Evolutionary conservation across 2,888 invertebrate species (phyloP).

Genomic region (Drosophila neonasuta): DNA sequence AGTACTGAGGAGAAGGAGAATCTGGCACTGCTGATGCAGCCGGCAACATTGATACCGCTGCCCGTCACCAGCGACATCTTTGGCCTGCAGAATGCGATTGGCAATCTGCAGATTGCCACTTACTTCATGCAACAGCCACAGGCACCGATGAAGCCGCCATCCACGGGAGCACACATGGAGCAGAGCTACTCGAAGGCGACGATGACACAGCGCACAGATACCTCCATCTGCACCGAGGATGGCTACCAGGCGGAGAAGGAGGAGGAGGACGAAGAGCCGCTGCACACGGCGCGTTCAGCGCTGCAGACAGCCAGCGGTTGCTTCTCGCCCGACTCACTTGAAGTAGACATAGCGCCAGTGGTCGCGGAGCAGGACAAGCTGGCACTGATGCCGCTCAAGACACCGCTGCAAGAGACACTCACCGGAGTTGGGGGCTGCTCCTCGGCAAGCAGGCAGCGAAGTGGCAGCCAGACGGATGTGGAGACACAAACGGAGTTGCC

Average conservation of each 20-base stretch:
- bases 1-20: constrained; percentile 64
- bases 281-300: constrained; percentile 46
- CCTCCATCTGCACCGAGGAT: constrained; percentile 75
- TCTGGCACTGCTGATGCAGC: constrained; percentile 79
- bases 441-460: constrained; percentile 6
- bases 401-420: constrained; percentile 11
- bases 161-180: constrained; percentile 45
- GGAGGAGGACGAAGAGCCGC: constrained; percentile 44
- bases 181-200: constrained; percentile 69
- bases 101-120: constrained; percentile 81
- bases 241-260: constrained; percentile 70
- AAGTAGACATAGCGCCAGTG: constrained; percentile 46
- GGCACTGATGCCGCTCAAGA: constrained; percentile 70
- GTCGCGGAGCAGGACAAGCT: constrained; percentile 49
- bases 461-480: constrained; percentile 67
- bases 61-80: constrained; percentile 81
- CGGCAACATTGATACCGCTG: constrained; percentile 81
- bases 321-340: constrained; percentile 70
- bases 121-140: constrained; percentile 82
- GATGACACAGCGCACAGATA: constrained; percentile 78
- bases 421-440: not conserved
- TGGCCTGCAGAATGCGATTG: constrained; percentile 80
- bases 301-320: constrained; percentile 52
- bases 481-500: constrained; percentile 81
- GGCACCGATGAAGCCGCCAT: constrained; percentile 66